Evolutionary conservation across 35 echinoderm and acorn worm genomes (phyloP).

Genomic region (Anneissia japonica): DNA sequence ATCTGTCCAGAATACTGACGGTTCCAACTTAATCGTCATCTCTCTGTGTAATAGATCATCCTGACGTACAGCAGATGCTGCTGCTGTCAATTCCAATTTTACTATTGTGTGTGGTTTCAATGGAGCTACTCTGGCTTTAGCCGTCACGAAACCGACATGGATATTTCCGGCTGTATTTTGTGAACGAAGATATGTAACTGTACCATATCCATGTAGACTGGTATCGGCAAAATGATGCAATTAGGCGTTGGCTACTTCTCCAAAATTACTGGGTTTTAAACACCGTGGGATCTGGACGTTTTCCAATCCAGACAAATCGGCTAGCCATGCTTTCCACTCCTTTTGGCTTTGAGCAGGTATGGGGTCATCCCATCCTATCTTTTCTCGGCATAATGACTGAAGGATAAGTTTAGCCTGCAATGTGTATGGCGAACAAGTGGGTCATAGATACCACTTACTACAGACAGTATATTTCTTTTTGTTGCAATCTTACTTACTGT

Average conservation of each 20-base stretch:
- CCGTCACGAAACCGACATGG: constrained; percentile 39
- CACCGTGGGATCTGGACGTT: too few species aligned
- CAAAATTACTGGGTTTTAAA: constrained; percentile 25
- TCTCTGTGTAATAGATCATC: constrained; percentile 32
- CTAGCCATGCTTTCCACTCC: constrained; percentile 52
- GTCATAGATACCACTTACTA: constrained; percentile 44
- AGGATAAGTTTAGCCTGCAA: constrained; percentile 50
- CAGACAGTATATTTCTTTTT: constrained; percentile 27
- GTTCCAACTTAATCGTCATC: neutral
- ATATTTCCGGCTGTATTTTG: constrained; percentile 18
- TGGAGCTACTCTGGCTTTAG: constrained; percentile 52
- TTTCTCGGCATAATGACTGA: constrained; percentile 17
- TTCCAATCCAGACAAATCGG: too few species aligned
- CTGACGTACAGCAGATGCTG: constrained; percentile 15
- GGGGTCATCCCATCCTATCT: constrained; percentile 42
- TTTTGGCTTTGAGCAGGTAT: constrained; percentile 7
- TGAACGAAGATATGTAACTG: constrained; percentile 35
- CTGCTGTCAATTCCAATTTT: constrained; percentile 35
- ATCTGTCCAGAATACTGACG: constrained; percentile 58
- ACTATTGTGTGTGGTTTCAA: constrained; percentile 29
- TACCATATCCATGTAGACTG: constrained; percentile 44
- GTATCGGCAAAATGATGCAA: constrained; percentile 42
- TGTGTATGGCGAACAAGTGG: constrained; percentile 52
- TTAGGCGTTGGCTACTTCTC: constrained; percentile 6
- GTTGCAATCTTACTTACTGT: constrained; percentile 1